Evolutionary conservation across 2,888 invertebrate genomes (phyloP).

Genomic region (Melitaea athalia): DNA sequence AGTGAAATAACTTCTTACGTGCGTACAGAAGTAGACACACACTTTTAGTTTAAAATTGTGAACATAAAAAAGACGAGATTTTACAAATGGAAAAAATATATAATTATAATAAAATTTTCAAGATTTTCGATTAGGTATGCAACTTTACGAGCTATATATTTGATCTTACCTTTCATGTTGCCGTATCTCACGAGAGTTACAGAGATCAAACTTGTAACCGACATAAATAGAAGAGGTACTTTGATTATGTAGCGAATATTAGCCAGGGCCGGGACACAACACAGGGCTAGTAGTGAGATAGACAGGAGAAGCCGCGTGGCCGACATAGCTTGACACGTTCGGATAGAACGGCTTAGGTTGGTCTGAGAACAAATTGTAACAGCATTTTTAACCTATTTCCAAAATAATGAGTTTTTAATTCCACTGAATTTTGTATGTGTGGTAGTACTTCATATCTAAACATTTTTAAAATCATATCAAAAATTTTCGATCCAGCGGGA

Average conservation of each 20-base stretch:
- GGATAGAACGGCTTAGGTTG: conserved; percentile 60
- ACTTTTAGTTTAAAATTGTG: no score
- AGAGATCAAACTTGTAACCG: conserved; percentile 46
- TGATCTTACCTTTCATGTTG: conserved; percentile 54
- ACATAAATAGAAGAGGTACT: conserved; percentile 55
- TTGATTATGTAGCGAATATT: conserved; percentile 56
- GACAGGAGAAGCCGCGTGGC: conserved; percentile 55
- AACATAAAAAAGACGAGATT: no score
- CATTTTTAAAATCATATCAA: no score
- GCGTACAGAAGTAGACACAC: no score
- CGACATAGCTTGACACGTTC: conserved; percentile 58
- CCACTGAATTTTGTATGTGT: no score
- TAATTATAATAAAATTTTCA: no score
- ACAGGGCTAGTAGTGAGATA: conserved; percentile 38
- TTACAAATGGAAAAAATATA: background rate
- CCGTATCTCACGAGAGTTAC: conserved; percentile 53
- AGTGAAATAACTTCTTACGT: no score
- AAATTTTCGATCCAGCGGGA: no score
- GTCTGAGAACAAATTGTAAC: conserved; percentile 46
- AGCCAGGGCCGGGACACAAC: conserved; percentile 45
- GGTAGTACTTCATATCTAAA: no score
- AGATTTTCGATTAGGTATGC: no score
- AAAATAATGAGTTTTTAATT: no score
- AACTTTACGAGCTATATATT: background rate
- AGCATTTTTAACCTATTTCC: no score